phyloP scores from a whole-genome alignment of 1,140 invertebrate genomes.

The Cylas formicarius region DNA sequence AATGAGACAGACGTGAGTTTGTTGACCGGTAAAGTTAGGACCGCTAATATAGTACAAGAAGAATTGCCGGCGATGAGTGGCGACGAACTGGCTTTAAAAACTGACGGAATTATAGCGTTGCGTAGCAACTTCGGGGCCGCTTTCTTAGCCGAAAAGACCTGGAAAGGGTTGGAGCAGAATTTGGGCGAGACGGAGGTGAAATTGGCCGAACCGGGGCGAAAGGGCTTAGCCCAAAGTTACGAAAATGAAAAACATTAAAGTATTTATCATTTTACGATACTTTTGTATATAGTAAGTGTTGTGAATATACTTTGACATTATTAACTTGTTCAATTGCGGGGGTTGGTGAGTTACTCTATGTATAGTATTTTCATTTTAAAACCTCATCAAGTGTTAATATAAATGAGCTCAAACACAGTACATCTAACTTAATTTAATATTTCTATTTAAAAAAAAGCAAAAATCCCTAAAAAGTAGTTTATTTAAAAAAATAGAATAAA shows the following conservation, averaged over 20 bases:
- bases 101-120: conserved; percentile 40
- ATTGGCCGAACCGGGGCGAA: conserved; percentile 53
- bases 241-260: conserved; percentile 38
- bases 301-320: too few relatives aligned
- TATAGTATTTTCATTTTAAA: too few relatives aligned
- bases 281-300: too few relatives aligned
- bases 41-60: conserved; percentile 30
- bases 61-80: conserved; percentile 34
- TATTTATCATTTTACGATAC: too few relatives aligned
- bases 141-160: conserved; percentile 56
- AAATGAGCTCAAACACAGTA: too few relatives aligned
- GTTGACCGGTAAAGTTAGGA: conserved; percentile 58
- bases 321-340: too few relatives aligned
- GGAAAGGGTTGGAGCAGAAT: conserved; percentile 67
- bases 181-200: conserved; percentile 58
- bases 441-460: too few relatives aligned
- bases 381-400: too few relatives aligned
- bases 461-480: too few relatives aligned
- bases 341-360: too few relatives aligned
- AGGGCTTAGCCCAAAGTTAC: conserved; percentile 53
- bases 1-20: conserved; percentile 56
- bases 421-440: too few relatives aligned
- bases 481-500: too few relatives aligned
- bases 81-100: conserved; percentile 35
- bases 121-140: conserved; percentile 48